Evolutionary conservation across 2,888 invertebrate species (phyloP), one percentile per base, ranked within the genome.

Genomic region (Metellina segmentata): DNA sequence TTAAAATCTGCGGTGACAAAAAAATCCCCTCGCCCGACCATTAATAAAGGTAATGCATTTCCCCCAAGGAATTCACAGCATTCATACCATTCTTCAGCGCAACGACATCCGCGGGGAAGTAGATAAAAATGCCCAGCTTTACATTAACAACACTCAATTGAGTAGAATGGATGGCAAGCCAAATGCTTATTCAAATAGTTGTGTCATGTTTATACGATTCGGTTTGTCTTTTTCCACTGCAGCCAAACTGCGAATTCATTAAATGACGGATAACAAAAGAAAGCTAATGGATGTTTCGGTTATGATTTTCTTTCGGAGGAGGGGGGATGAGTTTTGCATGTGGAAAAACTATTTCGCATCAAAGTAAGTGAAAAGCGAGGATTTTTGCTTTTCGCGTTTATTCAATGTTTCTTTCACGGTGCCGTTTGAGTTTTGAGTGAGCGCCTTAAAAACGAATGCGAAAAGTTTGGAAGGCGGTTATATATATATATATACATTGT

Each of bases 121-220:
- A 81, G 81, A 70, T 48, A 81, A 81, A 34, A 81, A 70, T 16
- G 70, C 70, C 70, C 70, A 81, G 81, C 70, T 16, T 81, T 34
- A 70, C 69, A 16, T 81, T 70, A 81, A 53, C 49, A 49, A 34
- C 70, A 81, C 70, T 81, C 81, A 34, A 34, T 34, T 34, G 34
- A 34, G 34, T 34, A 34, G 34, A 34, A 34, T 34, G 34, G 34
- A 81, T 70, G 13, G 71, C 11, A 69, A 81, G 49, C 13, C 48
- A 70, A 81, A 81, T 70, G 13, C 70, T 70, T 81, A 81, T 69
- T 81, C 81, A 61, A 81, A 81, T 81, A n/a, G 70, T 34, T 20
- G 71, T 70, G 81, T 70, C 69, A 81, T 81, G 81, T 70, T 81
- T 81, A 16, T 34, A 70, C 70, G 6, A 70, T 48, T 48, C 20